Conservation (phyloP, 2,888 invertebrate species). For the Andrena chrysosceles region DNA sequence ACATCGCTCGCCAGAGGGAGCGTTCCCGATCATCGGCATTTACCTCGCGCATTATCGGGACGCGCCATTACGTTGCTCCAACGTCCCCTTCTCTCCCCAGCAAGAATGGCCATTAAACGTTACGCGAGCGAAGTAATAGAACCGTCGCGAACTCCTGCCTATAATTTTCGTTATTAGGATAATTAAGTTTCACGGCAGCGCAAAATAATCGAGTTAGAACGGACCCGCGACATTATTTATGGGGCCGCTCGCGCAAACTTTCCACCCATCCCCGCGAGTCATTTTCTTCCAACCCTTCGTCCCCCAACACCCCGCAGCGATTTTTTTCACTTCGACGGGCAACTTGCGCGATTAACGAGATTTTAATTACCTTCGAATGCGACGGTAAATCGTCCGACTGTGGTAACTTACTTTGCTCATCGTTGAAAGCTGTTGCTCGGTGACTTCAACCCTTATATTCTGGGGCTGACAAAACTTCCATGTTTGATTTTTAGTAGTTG, state of each 20-base stretch:
- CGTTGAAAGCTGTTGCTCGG: conserved; percentile 59
- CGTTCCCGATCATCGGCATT: background rate
- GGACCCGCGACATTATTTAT: conserved; percentile 56
- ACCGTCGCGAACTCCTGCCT: conserved; percentile 36
- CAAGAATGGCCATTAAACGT: conserved; percentile 40
- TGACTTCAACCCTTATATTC: background rate
- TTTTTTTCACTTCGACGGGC: conserved; percentile 10
- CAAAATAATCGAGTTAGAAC: conserved; percentile 48
- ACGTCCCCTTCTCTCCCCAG: conserved; percentile 6
- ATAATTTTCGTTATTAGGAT: conserved; percentile 55
- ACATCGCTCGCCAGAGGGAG: background rate
- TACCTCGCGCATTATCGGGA: background rate
- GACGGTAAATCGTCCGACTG: conserved; percentile 65
- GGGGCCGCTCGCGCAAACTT: conserved; percentile 33
- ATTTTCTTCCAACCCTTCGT: background rate
- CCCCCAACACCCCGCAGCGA: background rate
- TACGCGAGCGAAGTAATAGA: conserved; percentile 32
- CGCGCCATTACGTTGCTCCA: background rate
- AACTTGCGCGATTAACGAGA: conserved; percentile 72
- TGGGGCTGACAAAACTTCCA: background rate
- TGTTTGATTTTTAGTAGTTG: no score
- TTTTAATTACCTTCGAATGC: conserved; percentile 75
- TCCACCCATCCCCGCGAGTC: conserved; percentile 5
- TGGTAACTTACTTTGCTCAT: conserved; percentile 41
- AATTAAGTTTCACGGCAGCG: conserved; percentile 48